phyloP scores from a whole-genome alignment of 2,113 vertebrate genomes.

The Ctenomys sociabilis region DNA sequence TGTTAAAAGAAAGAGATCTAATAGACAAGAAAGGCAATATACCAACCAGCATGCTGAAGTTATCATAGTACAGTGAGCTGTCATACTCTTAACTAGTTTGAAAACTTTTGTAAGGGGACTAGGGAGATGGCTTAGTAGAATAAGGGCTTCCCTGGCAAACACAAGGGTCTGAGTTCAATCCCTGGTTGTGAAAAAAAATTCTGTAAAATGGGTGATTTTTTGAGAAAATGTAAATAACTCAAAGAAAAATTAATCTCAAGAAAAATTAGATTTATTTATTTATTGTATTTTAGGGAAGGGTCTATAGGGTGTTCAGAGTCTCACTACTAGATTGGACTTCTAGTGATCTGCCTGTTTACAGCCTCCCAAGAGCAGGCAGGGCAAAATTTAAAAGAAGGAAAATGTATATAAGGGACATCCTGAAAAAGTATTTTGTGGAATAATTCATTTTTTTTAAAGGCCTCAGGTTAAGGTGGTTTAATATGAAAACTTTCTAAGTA shows the following conservation, averaged over 20 bases:
- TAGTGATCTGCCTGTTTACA: too few relatives aligned
- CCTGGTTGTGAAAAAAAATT: too few relatives aligned
- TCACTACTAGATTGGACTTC: too few relatives aligned
- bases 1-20: constrained; percentile 31
- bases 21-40: background rate
- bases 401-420: background rate
- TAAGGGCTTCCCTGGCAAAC: too few relatives aligned
- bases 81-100: background rate
- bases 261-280: too few relatives aligned
- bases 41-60: background rate
- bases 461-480: background rate
- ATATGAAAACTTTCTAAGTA: background rate
- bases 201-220: background rate
- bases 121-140: too few relatives aligned
- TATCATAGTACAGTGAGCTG: background rate
- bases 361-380: too few relatives aligned
- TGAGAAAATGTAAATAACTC: constrained; percentile 12
- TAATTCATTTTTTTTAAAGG: constrained; percentile 54
- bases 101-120: too few relatives aligned
- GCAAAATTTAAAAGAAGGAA: constrained; percentile 27
- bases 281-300: too few relatives aligned
- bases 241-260: background rate
- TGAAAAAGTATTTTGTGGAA: background rate
- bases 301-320: too few relatives aligned
- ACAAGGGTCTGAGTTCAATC: too few relatives aligned